A percentile compares a stretch with the other conserved stretches of the same genome.
Conservation (phyloP, 2,113 vertebrate species). For the Cisticola juncidis region DNA sequence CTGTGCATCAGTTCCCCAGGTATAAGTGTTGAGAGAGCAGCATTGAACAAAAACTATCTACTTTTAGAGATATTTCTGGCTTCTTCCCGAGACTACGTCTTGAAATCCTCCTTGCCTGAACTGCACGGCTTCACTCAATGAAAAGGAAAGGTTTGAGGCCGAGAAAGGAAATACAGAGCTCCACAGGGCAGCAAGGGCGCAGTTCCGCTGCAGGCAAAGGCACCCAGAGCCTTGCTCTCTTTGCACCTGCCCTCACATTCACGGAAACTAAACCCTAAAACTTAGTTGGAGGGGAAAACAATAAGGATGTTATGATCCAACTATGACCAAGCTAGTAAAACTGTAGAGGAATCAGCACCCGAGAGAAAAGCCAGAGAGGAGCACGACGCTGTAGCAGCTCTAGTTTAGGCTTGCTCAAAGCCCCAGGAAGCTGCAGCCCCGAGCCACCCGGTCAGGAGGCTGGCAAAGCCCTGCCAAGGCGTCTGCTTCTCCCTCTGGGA, state of each 20-base stretch:
- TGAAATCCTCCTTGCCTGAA: neutral
- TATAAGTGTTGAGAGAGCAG: fast-evolving
- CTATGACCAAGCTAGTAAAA: neutral
- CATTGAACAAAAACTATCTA: neutral
- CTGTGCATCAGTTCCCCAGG: neutral
- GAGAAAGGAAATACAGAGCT: fast-evolving
- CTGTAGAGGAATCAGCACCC: neutral
- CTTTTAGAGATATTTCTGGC: neutral
- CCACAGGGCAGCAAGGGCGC: neutral
- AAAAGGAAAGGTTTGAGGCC: neutral
- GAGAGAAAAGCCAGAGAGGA: neutral
- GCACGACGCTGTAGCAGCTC: fast-evolving
- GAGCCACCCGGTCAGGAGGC: fast-evolving
- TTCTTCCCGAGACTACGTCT: fast-evolving
- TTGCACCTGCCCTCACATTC: neutral
- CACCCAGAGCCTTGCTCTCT: neutral
- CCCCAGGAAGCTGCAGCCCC: neutral
- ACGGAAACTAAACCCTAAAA: neutral
- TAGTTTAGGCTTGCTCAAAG: neutral
- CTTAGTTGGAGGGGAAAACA: fast-evolving
- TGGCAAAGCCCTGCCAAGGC: fast-evolving
- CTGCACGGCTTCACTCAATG: fast-evolving
- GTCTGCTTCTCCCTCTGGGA: neutral
- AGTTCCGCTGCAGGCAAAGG: neutral
- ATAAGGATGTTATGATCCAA: fast-evolving